Percentiles rank a stretch among this genome's conserved stretches.
These are phyloP conservation scores for Ectemnius cavifrons DNA, from an alignment of 2,888 invertebrate species.

Conservation along the genomic window DNA sequence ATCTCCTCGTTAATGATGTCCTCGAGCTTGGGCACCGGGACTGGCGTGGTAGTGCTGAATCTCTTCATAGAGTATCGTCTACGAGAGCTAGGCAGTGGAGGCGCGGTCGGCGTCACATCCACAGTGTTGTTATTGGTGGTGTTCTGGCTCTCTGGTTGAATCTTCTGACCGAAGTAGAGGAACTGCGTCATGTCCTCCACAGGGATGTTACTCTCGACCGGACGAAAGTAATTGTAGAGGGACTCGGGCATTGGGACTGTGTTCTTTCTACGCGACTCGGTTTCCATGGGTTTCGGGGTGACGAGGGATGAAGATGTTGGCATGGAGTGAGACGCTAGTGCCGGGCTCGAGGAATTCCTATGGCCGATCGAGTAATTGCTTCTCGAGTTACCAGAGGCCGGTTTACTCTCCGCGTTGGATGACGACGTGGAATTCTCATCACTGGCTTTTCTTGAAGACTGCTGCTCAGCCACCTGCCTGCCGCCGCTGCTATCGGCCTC, in stretches of 20 bases:
- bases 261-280: slow-evolving; percentile 79
- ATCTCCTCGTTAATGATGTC: slow-evolving; percentile 74
- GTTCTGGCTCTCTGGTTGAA: slow-evolving; percentile 73
- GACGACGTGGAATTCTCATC: slow-evolving; percentile 25
- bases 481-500: too few relatives aligned
- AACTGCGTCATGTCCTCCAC: slow-evolving; percentile 85
- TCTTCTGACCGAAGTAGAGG: slow-evolving; percentile 85
- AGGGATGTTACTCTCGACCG: slow-evolving; percentile 82
- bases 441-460: slow-evolving; percentile 10
- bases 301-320: slow-evolving; percentile 15
- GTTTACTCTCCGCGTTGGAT: slow-evolving; percentile 30
- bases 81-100: slow-evolving; percentile 58
- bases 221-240: slow-evolving; percentile 83
- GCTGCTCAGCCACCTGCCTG: slow-evolving; percentile 23
- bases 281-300: slow-evolving; percentile 70
- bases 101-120: slow-evolving; percentile 61
- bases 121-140: slow-evolving; percentile 66
- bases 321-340: neutral
- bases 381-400: slow-evolving; percentile 21
- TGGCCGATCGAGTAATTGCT: slow-evolving; percentile 23
- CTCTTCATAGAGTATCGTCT: slow-evolving; percentile 67
- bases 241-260: slow-evolving; percentile 82
- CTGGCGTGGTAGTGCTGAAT: slow-evolving; percentile 44
- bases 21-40: slow-evolving; percentile 57
- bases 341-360: slow-evolving; percentile 15